These are phyloP conservation scores for Ochotona curzoniae DNA, from an alignment of 2,113 vertebrate species.

Conservation along the genomic window DNA sequence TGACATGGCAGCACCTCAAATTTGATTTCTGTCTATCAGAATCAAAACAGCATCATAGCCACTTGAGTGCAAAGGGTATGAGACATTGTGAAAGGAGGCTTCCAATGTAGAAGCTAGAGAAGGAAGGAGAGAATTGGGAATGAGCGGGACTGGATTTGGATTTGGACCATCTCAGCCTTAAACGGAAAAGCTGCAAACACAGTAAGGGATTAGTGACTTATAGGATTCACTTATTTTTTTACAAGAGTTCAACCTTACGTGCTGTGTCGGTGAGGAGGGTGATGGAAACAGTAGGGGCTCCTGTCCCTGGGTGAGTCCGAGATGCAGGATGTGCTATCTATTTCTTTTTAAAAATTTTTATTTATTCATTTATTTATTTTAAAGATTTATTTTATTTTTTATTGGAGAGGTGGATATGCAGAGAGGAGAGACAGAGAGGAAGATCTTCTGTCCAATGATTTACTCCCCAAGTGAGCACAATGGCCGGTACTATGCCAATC, in stretches of 20 bases:
- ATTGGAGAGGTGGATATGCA: too few relatives aligned
- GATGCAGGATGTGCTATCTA: too few relatives aligned
- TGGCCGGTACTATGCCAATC: too few relatives aligned
- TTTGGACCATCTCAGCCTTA: conserved; percentile 12
- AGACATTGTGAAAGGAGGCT: background rate
- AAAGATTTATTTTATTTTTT: too few relatives aligned
- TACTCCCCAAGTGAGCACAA: too few relatives aligned
- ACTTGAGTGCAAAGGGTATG: background rate
- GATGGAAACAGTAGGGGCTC: background rate
- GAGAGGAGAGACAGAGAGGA: too few relatives aligned
- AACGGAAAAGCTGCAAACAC: background rate
- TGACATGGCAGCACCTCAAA: background rate
- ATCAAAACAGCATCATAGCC: background rate
- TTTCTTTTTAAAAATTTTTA: too few relatives aligned
- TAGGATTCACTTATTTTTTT: background rate
- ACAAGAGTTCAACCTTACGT: background rate
- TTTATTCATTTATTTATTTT: too few relatives aligned
- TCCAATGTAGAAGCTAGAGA: background rate
- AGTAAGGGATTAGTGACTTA: background rate
- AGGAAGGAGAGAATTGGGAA: too few relatives aligned
- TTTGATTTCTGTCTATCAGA: background rate
- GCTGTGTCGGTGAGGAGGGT: background rate
- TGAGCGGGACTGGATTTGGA: background rate
- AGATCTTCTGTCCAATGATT: too few relatives aligned
- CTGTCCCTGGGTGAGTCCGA: background rate